A percentile compares a stretch with the other conserved stretches of the same genome.
Conservation (phyloP, 2,888 invertebrate genomes). For the Teinopalpus imperialis region DNA sequence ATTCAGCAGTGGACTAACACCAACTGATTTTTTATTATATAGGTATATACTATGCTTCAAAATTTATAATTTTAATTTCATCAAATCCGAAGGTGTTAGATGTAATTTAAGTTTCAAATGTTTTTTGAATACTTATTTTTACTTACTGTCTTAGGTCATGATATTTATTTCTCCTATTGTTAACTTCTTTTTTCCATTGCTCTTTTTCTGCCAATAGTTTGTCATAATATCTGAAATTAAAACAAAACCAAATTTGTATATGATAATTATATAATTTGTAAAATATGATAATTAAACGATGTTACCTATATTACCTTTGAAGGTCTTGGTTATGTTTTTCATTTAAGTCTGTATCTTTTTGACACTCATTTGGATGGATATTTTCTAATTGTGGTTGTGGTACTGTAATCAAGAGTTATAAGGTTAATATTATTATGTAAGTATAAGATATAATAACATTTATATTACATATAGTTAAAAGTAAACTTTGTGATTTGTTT, state of each 20-base stretch:
- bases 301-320: constrained; percentile 43
- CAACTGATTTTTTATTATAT: no score
- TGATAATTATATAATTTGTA: no score
- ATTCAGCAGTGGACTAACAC: no score
- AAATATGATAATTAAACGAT: no score
- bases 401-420: constrained; percentile 43
- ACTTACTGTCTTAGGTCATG: constrained; percentile 68
- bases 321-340: constrained; percentile 47
- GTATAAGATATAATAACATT: neutral
- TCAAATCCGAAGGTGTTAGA: no score
- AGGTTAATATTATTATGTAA: neutral
- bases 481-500: no score
- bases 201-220: constrained; percentile 61
- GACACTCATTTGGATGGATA: constrained; percentile 36
- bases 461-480: neutral
- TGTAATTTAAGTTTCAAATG: no score
- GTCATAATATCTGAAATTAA: constrained; percentile 48
- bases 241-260: no score
- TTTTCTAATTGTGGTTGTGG: constrained; percentile 48
- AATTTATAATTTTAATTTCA: no score
- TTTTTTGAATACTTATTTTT: no score
- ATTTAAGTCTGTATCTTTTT: constrained; percentile 36
- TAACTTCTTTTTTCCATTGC: constrained; percentile 70
- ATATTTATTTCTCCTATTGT: constrained; percentile 59
- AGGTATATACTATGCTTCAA: no score